Percentiles rank a stretch among this genome's conserved stretches.
Conservation (phyloP, 2,797 vertebrate species). For the Pangasius larnaudii region DNA sequence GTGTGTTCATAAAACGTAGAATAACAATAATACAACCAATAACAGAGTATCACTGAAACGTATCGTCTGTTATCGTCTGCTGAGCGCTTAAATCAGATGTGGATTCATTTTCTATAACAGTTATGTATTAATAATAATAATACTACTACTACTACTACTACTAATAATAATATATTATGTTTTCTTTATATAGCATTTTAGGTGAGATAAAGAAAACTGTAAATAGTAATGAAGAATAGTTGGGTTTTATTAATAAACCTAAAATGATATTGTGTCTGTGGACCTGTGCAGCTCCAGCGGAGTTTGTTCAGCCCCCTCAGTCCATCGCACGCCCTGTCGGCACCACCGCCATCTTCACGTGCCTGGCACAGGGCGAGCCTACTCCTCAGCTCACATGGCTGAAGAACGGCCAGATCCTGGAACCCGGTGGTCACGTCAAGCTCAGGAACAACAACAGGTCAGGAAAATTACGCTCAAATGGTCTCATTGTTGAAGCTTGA, state of each 20-base stretch:
- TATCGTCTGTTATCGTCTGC: neutral
- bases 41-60: neutral
- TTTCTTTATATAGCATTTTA: neutral
- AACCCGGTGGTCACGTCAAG: constrained; percentile 88
- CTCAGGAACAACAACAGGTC: constrained; percentile 98
- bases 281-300: constrained; percentile 84
- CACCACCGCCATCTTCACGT: constrained; percentile 95
- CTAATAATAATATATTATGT: too few relatives aligned
- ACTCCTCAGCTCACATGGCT: constrained; percentile 94
- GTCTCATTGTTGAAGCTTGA: neutral
- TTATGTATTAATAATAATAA: neutral
- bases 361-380: constrained; percentile 91
- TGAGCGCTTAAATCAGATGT: neutral
- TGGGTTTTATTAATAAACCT: neutral
- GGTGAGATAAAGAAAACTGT: neutral
- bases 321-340: constrained; percentile 92
- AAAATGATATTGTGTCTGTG: neutral
- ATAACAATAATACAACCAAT: neutral
- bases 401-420: constrained; percentile 94
- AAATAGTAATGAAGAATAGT: neutral
- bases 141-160: too few relatives aligned
- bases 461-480: neutral
- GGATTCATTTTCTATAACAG: neutral
- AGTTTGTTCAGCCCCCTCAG: constrained; percentile 95
- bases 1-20: neutral